Conservation (phyloP, 2,113 vertebrate genomes). For the Suncus etruscus region DNA sequence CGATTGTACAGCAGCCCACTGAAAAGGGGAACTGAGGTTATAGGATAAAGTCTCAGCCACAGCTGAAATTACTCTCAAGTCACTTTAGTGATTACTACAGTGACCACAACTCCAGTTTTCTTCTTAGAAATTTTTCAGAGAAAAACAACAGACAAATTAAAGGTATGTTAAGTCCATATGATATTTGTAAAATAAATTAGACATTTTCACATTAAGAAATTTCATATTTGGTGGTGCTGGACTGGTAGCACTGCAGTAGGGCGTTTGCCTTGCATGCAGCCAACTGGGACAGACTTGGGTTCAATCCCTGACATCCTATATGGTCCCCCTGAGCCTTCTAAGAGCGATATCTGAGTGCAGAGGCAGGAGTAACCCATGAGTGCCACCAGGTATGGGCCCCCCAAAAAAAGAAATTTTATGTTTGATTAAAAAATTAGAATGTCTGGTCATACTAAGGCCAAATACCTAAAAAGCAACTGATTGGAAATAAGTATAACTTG, state of each 20-base stretch:
- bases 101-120: constrained; percentile 3
- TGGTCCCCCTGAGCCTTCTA: too few relatives aligned
- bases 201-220: neutral
- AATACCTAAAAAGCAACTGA: neutral
- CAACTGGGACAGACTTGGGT: too few relatives aligned
- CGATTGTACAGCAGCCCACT: constrained; percentile 21
- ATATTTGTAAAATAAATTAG: constrained; percentile 20
- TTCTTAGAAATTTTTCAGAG: neutral
- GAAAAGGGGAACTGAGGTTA: constrained; percentile 35
- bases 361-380: too few relatives aligned
- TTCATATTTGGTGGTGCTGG: neutral
- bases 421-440: neutral
- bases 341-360: too few relatives aligned
- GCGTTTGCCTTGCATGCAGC: too few relatives aligned
- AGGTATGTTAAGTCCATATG: neutral
- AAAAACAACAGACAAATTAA: constrained; percentile 41
- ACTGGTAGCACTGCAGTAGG: too few relatives aligned
- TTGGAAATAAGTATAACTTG: neutral
- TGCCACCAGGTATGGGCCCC: too few relatives aligned
- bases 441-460: neutral
- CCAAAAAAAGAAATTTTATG: too few relatives aligned
- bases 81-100: neutral
- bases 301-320: too few relatives aligned
- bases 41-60: neutral
- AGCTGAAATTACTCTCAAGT: constrained; percentile 8